These are phyloP conservation scores for Liparis tanakae DNA, from an alignment of 2,797 vertebrate genomes.

Conservation along the genomic window DNA sequence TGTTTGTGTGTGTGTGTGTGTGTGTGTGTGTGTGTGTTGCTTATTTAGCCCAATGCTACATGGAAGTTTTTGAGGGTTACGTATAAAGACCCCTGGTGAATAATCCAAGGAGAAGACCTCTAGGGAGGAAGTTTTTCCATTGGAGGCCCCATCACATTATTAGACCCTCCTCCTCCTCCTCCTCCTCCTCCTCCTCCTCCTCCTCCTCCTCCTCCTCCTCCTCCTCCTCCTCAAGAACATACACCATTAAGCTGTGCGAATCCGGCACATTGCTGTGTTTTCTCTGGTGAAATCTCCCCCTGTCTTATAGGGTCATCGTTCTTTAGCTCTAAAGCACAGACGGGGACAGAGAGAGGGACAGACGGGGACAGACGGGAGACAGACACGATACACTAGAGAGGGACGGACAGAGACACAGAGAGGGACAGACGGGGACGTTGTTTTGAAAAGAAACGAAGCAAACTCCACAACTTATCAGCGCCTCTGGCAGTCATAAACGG, in stretches of 20 bases:
- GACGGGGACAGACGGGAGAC: constrained; percentile 17
- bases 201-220: background rate
- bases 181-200: too few species aligned
- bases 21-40: background rate
- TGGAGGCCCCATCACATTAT: constrained; percentile 31
- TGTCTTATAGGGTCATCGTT: constrained; percentile 22
- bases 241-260: constrained; percentile 14
- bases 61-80: constrained; percentile 39
- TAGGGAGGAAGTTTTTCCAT: constrained; percentile 69
- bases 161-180: constrained; percentile 20
- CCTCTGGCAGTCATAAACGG: constrained; percentile 40
- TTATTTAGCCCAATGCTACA: constrained; percentile 21
- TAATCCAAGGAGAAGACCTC: constrained; percentile 48
- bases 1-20: too few species aligned
- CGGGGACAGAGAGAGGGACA: too few species aligned
- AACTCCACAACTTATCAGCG: constrained; percentile 33
- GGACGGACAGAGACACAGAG: too few species aligned
- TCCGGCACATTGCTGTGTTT: background rate
- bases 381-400: too few species aligned
- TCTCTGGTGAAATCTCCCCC: constrained; percentile 8
- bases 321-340: constrained; percentile 18
- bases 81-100: constrained; percentile 60
- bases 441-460: constrained; percentile 49
- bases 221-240: constrained; percentile 26
- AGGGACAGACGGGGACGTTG: constrained; percentile 26